Conservation (phyloP, 2,797 vertebrate genomes). For the Phoebastria nigripes region DNA sequence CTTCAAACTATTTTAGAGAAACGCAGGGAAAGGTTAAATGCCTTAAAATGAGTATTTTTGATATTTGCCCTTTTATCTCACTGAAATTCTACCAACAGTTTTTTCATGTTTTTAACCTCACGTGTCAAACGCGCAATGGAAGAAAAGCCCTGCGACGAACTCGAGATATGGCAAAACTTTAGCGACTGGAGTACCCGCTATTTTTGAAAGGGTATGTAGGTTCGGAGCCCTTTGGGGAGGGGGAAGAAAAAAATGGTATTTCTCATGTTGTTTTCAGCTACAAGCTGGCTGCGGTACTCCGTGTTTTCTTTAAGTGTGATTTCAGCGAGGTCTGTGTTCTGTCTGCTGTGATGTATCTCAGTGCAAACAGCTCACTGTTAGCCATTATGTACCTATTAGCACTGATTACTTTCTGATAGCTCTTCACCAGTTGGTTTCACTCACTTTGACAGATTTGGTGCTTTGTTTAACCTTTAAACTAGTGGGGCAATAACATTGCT, state of each 20-base stretch:
- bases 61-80: not conserved
- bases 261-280: constrained; percentile 16
- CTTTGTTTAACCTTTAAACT: constrained; percentile 96
- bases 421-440: constrained; percentile 91
- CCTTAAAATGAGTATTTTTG: constrained; percentile 13
- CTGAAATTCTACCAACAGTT: not conserved
- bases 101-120: not conserved
- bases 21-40: not conserved
- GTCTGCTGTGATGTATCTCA: constrained; percentile 88
- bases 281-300: not conserved
- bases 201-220: not conserved
- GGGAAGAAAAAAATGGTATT: not conserved
- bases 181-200: not conserved
- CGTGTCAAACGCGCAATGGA: rapidly evolving
- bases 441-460: constrained; percentile 91
- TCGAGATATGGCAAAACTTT: not conserved
- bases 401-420: constrained; percentile 97
- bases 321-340: constrained; percentile 77
- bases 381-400: constrained; percentile 98
- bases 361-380: constrained; percentile 89
- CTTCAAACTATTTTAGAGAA: constrained; percentile 26
- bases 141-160: not conserved
- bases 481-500: constrained; percentile 77
- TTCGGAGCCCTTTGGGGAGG: not conserved
- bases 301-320: constrained; percentile 68